Base-by-base conservation (phyloP, 2,888 invertebrate genomes). In the Malthinus flaveolus region DNA sequence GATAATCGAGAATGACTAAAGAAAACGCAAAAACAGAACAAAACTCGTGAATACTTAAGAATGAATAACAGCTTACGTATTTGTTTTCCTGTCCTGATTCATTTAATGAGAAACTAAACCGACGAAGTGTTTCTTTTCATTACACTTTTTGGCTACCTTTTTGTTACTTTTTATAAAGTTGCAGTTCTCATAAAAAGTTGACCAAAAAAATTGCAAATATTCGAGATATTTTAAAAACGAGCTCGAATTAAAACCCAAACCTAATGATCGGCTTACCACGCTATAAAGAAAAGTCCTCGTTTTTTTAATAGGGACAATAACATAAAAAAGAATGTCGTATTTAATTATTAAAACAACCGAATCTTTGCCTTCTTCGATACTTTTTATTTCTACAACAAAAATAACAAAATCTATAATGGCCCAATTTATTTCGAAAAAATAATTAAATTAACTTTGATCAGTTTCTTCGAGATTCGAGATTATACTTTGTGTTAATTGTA, bases 1-100 rank as follows among this genome's bases (percentile, higher is more conserved):
- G 51, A 56, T 51, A 56, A 56, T 51, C 56, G 47, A 47, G 39
- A 47, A 35, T 46, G 56, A 56, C 47, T 56, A 42, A 45, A 51
- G 37, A 51, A 56, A 56, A 51, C 33, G 11, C 35, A 42, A 49
- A 54, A 54, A 47, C 46, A 52, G 37, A 52, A 37, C 52, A 46
- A 46, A 46, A 39, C 48, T 31, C 12, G 15, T 23, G 39, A 42
- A 42, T 42, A 46, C 46, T 46, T 12, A 12, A 32, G 55, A 50
- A 56, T 49, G 49, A 45, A 36, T 56, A 56, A 45, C 49, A 49
- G 49, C 49, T 10, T 44, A 44, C 35, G 56, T 56, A 56, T 49
- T 56, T 45, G 45, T 56, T 50, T 37, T 31, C 44, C 36, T 49
- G 56, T 50, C 49, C 31, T 39, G 48, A 48, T 44, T 55, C 34